Percentiles rank a stretch among this genome's conserved stretches.
These are phyloP conservation scores for Drosophila carrolli DNA, from an alignment of 1,140 invertebrate genomes.

Conservation along the genomic window DNA sequence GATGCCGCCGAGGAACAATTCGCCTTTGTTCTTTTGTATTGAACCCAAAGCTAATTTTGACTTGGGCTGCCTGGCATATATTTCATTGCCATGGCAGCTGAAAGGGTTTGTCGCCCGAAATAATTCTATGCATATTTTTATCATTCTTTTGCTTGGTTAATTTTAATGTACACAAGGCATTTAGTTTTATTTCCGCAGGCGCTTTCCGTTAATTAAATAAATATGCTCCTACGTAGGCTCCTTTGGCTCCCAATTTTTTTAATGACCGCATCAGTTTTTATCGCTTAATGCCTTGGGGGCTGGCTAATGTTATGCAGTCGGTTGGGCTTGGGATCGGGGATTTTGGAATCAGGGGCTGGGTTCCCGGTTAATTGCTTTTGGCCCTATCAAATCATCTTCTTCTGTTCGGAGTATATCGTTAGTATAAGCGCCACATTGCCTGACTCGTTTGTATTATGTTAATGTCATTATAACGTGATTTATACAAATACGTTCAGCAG, in stretches of 20 bases:
- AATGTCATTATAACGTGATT: slow-evolving; percentile 77
- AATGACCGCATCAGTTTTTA: slow-evolving; percentile 72
- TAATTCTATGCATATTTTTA: slow-evolving; percentile 57
- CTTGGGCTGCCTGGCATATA: slow-evolving; percentile 34
- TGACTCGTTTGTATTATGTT: slow-evolving; percentile 58
- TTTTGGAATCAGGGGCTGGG: background rate
- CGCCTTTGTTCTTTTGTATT: slow-evolving; percentile 48
- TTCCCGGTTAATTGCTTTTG: slow-evolving; percentile 66
- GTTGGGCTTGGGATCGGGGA: slow-evolving; percentile 9
- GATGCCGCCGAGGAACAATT: slow-evolving; percentile 8
- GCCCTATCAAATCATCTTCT: slow-evolving; percentile 63
- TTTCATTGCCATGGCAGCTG: slow-evolving; percentile 45
- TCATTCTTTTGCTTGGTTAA: slow-evolving; percentile 75
- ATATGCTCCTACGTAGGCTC: slow-evolving; percentile 33
- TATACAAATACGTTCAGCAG: slow-evolving; percentile 61
- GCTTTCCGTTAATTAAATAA: slow-evolving; percentile 71
- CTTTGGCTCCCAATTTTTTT: slow-evolving; percentile 43
- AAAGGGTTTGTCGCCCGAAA: slow-evolving; percentile 54
- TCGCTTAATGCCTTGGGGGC: slow-evolving; percentile 52
- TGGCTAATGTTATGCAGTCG: slow-evolving; percentile 51
- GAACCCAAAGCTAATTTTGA: slow-evolving; percentile 60
- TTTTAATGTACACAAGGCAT: slow-evolving; percentile 62
- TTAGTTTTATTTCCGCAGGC: slow-evolving; percentile 66
- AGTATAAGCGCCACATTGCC: slow-evolving; percentile 39
- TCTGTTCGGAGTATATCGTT: slow-evolving; percentile 45